phyloP scores from a whole-genome alignment of 2,888 invertebrate species.

The Tribolium freemani region DNA sequence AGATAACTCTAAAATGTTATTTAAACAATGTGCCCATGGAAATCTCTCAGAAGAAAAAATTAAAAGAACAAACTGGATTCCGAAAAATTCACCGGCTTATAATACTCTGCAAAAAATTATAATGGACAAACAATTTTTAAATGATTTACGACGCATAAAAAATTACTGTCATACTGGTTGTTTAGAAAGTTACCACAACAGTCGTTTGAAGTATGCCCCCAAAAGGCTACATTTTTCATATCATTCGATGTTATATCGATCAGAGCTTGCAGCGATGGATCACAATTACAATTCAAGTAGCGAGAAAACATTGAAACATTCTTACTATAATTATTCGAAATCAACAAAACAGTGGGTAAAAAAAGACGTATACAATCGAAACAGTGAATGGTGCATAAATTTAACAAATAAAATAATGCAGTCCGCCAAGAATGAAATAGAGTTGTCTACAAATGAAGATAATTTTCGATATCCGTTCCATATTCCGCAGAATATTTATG shows the following conservation, averaged over 20 bases:
- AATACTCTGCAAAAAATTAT: not conserved
- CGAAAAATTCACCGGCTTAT: constrained; percentile 1
- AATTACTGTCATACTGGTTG: too few species aligned
- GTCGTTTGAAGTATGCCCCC: too few species aligned
- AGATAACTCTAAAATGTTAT: not conserved
- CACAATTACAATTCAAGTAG: not conserved
- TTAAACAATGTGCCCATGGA: not conserved
- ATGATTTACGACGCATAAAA: too few species aligned
- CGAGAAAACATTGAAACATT: not conserved
- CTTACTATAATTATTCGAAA: not conserved
- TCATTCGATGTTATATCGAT: too few species aligned
- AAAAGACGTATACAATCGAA: not conserved
- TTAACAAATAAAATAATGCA: not conserved
- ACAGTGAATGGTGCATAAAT: not conserved
- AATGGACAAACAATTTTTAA: too few species aligned
- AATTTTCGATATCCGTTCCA: not conserved
- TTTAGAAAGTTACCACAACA: too few species aligned
- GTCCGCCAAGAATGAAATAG: not conserved
- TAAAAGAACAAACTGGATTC: too few species aligned
- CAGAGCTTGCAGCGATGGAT: not conserved
- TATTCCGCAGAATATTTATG: too few species aligned
- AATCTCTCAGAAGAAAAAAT: not conserved
- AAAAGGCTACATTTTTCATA: not conserved
- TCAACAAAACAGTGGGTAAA: not conserved
- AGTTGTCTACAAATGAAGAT: not conserved